Evolutionary conservation across 1,140 invertebrate genomes (phyloP).

Genomic region (Orchestia grillus): DNA sequence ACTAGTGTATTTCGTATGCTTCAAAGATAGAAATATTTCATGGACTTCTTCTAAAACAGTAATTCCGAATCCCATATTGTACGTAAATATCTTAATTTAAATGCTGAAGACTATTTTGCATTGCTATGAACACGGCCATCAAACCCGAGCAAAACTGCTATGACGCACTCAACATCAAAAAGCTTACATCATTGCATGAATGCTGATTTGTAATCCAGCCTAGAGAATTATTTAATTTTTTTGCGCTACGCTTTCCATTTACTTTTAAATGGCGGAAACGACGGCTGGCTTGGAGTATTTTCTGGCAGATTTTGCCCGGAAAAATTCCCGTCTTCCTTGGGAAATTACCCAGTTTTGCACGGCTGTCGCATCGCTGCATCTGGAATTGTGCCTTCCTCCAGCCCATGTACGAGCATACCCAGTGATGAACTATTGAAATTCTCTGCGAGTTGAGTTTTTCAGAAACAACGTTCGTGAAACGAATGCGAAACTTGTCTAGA

Average conservation of each 20-base stretch:
- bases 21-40: too few relatives aligned
- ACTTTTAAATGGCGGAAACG: neutral
- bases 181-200: neutral
- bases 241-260: neutral
- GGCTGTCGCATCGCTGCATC: neutral
- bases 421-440: neutral
- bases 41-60: too few relatives aligned
- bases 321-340: neutral
- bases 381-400: neutral
- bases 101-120: too few relatives aligned
- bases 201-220: neutral
- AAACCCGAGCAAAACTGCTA: too few relatives aligned
- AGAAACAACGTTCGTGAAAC: neutral
- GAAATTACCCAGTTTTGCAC: neutral
- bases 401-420: neutral
- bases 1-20: too few relatives aligned
- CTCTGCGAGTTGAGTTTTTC: neutral
- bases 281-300: neutral
- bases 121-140: too few relatives aligned
- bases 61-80: too few relatives aligned
- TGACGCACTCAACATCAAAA: too few relatives aligned
- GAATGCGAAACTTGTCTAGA: neutral
- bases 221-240: neutral
- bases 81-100: too few relatives aligned
- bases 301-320: neutral